Evolutionary conservation across 1,140 invertebrate species (phyloP), one percentile per base, ranked within the genome.

Genomic region (Adoxophyes honmai): DNA sequence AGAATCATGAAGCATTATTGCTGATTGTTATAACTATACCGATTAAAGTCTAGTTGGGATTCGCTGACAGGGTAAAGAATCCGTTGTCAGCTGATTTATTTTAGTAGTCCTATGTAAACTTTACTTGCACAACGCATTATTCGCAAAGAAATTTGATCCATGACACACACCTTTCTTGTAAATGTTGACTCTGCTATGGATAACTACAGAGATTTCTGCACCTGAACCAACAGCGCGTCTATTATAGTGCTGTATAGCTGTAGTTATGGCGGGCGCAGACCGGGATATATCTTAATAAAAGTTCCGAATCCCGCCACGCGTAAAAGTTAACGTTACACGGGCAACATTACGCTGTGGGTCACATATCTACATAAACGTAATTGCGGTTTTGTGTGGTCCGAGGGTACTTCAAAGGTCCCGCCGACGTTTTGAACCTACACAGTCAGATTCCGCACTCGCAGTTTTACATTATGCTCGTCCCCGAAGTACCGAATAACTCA

Each of bases 71-170:
- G 6, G 21, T 28, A 28, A 28, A 28, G 6, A 3, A 28, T 28
- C 21, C 6, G 21, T 28, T 28, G 2, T 28, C 21, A 28, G 21
- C 21, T 28, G 8, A 16, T 16, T n/a, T 55, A 35, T 55, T 21
- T 55, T 13, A 4, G 7, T 28, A 55, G 65, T 77, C 79, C 82
- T 83, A 83, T 81, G 60, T 62, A 83, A 86, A 86, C 78, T 58
- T 36, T 39, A 55, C 62, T 82, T 79, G 81, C 75, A 82, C 77
- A 78, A 86, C 55, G 71, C 65, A 65, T 73, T 66, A 68, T 73
- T 68, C 68, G 68, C 62, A 57, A 68, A 71, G 78, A 77, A 83
- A 86, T 77, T 79, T 81, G 73, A 86, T 77, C 71, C 67, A 58
- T 60, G 61, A 68, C 66, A 69, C 9, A 21, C 63, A 65, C 61